Conservation (phyloP, 2,797 vertebrate species). For the Oryzias sinensis region DNA sequence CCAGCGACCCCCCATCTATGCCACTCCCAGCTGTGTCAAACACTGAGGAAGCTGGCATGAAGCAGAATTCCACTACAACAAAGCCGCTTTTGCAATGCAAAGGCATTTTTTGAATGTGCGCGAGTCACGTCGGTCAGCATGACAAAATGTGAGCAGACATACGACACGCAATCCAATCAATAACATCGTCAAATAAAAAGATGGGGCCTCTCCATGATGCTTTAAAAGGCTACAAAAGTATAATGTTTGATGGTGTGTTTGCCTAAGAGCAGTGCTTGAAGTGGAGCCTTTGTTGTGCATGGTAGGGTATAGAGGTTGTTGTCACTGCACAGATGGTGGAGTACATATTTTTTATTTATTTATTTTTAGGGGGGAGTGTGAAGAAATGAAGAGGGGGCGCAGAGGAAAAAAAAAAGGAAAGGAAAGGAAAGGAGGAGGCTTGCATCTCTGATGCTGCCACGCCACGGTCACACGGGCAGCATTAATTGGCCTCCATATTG, state of each 20-base stretch:
- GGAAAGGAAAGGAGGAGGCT: slow-evolving; percentile 48
- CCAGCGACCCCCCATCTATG: slow-evolving; percentile 47
- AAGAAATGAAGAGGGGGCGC: slow-evolving; percentile 37
- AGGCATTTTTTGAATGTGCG: not conserved
- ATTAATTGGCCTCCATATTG: slow-evolving; percentile 86
- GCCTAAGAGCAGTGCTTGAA: slow-evolving; percentile 33
- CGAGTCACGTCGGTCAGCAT: too few species aligned
- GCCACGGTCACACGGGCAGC: slow-evolving; percentile 81
- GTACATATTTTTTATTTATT: slow-evolving; percentile 63
- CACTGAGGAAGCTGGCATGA: slow-evolving; percentile 79
- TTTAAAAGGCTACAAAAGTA: too few species aligned
- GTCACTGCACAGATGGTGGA: slow-evolving; percentile 82
- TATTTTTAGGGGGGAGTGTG: slow-evolving; percentile 41
- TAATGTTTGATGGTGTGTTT: slow-evolving; percentile 19
- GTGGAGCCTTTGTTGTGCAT: slow-evolving; percentile 66
- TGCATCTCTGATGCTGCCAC: slow-evolving; percentile 73
- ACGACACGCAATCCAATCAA: slow-evolving; percentile 13
- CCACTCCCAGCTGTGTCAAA: slow-evolving; percentile 79
- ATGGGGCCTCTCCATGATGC: too few species aligned
- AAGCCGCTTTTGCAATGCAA: slow-evolving; percentile 48
- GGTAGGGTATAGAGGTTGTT: slow-evolving; percentile 77
- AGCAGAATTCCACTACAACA: slow-evolving; percentile 93
- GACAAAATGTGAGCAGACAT: not conserved
- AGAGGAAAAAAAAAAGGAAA: slow-evolving; percentile 30
- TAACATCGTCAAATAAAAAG: slow-evolving; percentile 25